These are phyloP conservation scores for Calliphora vomitoria DNA, from an alignment of 2,888 invertebrate genomes.

Conservation along the genomic window DNA sequence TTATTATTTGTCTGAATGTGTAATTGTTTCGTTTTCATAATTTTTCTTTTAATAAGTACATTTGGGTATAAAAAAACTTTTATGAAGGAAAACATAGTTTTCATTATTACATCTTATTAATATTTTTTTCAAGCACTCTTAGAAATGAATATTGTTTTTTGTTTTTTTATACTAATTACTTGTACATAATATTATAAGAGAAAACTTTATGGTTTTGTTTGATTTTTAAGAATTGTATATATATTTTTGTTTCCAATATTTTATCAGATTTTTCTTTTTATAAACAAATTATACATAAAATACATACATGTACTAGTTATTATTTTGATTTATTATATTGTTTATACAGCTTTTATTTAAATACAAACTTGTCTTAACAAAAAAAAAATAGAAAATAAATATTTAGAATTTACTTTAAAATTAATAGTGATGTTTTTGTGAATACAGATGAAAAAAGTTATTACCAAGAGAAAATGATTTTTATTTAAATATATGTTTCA, in stretches of 20 bases:
- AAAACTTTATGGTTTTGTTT: constrained; percentile 12
- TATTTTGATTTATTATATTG: constrained; percentile 18
- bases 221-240: constrained; percentile 20
- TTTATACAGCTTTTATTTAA: constrained; percentile 12
- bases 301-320: constrained; percentile 16
- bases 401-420: neutral
- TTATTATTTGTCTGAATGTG: constrained; percentile 24
- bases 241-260: constrained; percentile 24
- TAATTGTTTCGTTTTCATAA: constrained; percentile 29
- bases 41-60: constrained; percentile 66
- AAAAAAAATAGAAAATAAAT: neutral
- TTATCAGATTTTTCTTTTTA: constrained; percentile 23
- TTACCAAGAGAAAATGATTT: neutral
- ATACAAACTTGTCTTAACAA: neutral
- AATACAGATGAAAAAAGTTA: neutral
- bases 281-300: constrained; percentile 42
- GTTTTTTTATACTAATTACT: neutral
- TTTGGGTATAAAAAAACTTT: constrained; percentile 35
- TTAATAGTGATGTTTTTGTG: neutral
- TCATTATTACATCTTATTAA: constrained; percentile 42
- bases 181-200: constrained; percentile 4
- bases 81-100: constrained; percentile 65
- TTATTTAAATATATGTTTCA: too few species aligned
- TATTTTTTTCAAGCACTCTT: constrained; percentile 45
- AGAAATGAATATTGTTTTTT: constrained; percentile 14